Conservation (phyloP, 1,140 invertebrate species). For the Arctopsyche grandis region DNA sequence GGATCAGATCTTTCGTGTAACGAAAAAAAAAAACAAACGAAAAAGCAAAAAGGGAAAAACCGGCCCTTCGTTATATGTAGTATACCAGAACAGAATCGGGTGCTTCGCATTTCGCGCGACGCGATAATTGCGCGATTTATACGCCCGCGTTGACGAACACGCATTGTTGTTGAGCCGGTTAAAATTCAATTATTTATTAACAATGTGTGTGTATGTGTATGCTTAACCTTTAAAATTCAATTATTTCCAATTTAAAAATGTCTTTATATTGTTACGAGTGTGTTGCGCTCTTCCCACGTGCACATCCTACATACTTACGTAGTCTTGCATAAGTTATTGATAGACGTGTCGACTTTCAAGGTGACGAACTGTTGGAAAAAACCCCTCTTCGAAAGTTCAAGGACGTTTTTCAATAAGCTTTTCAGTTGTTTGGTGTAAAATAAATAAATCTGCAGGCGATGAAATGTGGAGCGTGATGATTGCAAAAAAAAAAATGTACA, state of each 20-base stretch:
- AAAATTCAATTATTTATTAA: neutral
- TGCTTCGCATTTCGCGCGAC: neutral
- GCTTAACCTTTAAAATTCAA: too few relatives aligned
- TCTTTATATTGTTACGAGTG: constrained; percentile 2
- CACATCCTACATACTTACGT: neutral
- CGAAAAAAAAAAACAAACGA: neutral
- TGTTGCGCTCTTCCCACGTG: constrained; percentile 3
- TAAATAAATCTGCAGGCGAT: too few relatives aligned
- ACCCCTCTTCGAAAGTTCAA: constrained; percentile 1
- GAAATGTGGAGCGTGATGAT: neutral
- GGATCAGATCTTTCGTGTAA: neutral
- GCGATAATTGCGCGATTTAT: constrained; percentile 17
- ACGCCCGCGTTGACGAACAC: neutral
- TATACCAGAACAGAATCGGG: neutral
- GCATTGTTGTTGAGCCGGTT: neutral
- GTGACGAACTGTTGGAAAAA: neutral
- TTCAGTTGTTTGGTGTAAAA: too few relatives aligned
- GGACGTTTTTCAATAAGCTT: neutral
- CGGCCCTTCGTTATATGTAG: neutral
- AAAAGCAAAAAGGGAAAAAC: neutral
- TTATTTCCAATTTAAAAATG: neutral
- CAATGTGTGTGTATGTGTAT: too few relatives aligned
- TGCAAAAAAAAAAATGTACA: neutral
- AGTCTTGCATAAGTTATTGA: neutral
- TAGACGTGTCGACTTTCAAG: neutral